phyloP scores from a whole-genome alignment of 1,140 invertebrate species.

The Drosophila erecta region DNA sequence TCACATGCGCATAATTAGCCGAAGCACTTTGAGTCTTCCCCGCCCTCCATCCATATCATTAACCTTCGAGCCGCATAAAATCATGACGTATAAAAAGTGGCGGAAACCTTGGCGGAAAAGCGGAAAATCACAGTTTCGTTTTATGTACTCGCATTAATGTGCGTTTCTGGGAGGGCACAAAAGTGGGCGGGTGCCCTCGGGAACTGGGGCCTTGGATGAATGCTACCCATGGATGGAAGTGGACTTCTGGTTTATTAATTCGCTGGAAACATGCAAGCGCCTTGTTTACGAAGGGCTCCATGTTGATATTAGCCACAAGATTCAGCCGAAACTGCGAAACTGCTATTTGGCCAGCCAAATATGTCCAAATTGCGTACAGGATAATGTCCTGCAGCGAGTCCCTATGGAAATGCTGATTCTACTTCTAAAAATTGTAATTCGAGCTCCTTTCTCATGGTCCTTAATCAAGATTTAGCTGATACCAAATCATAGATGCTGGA shows the following conservation, averaged over 20 bases:
- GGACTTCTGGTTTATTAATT: slow-evolving; percentile 75
- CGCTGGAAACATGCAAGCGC: slow-evolving; percentile 66
- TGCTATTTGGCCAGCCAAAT: not conserved
- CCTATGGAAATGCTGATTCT: not conserved
- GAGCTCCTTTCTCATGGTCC: too few species aligned
- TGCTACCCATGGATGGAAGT: slow-evolving; percentile 38
- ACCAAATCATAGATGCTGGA: too few species aligned
- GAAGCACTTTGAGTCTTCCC: slow-evolving; percentile 10
- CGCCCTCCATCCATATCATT: slow-evolving; percentile 63
- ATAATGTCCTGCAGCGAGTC: slow-evolving; percentile 8
- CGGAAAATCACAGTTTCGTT: slow-evolving; percentile 74
- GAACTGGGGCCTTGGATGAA: slow-evolving; percentile 28
- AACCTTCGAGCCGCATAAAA: slow-evolving; percentile 72
- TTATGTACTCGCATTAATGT: slow-evolving; percentile 62
- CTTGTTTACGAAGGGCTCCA: slow-evolving; percentile 50
- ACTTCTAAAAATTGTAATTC: too few species aligned
- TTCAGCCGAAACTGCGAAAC: slow-evolving; percentile 9
- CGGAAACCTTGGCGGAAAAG: slow-evolving; percentile 5
- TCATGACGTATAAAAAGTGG: slow-evolving; percentile 47
- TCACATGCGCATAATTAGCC: slow-evolving; percentile 73
- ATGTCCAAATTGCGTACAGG: not conserved
- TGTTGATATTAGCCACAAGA: slow-evolving; percentile 47
- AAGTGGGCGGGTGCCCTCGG: slow-evolving; percentile 22
- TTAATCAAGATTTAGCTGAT: too few species aligned
- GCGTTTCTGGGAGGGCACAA: not conserved